Conservation (phyloP, 2,797 vertebrate genomes). For the Fringilla coelebs region DNA sequence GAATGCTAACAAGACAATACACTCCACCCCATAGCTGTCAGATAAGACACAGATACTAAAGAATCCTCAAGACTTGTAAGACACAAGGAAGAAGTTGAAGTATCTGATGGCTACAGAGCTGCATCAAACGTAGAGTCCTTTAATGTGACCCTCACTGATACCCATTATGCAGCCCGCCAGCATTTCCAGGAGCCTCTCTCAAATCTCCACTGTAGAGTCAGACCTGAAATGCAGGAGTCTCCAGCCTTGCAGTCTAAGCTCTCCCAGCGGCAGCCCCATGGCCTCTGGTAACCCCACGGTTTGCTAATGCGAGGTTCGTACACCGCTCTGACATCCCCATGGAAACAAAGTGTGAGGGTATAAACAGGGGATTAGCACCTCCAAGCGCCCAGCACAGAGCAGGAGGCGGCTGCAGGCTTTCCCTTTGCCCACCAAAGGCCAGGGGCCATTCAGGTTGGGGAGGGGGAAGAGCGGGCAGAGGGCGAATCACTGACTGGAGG, state of each 20-base stretch:
- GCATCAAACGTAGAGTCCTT: background rate
- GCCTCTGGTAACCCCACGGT: conserved; percentile 67
- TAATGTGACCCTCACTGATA: background rate
- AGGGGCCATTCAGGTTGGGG: background rate
- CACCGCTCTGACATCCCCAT: conserved; percentile 68
- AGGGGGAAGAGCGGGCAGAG: background rate
- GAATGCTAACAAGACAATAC: background rate
- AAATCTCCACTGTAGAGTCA: background rate
- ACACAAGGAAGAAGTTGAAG: background rate
- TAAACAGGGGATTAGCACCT: conserved; percentile 72
- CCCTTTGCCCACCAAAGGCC: background rate
- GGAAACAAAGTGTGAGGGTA: conserved; percentile 72
- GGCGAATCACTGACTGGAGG: rapidly evolving
- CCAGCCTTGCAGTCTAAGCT: background rate
- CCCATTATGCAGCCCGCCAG: background rate
- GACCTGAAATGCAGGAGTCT: conserved; percentile 7
- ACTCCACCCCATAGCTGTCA: conserved; percentile 16
- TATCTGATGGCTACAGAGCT: background rate
- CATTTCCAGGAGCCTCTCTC: background rate
- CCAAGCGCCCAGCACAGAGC: conserved; percentile 20
- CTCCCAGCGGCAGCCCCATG: conserved; percentile 51
- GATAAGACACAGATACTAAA: background rate
- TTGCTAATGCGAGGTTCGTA: conserved; percentile 57
- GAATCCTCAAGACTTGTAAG: background rate
- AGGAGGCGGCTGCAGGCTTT: background rate